Base-by-base conservation (phyloP, 2,888 invertebrate species). In the Melanotus villosus region DNA sequence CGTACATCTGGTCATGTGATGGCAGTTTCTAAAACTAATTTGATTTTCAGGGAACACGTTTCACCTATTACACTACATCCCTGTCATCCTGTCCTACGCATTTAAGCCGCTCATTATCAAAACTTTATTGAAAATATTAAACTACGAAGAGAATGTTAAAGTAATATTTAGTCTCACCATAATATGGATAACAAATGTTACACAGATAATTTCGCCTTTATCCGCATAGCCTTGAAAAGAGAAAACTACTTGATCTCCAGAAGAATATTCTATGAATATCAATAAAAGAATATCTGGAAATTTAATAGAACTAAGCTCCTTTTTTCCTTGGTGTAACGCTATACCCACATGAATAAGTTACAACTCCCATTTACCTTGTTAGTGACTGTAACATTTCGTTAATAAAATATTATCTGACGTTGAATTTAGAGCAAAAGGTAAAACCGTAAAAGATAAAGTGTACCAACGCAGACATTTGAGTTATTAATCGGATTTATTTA, bases 11-110 rank as follows among this genome's bases (percentile, higher is more conserved):
- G 52, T 26, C 52, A 52, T 52, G 32, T 52, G 52, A 12, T 18
- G 52, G 52, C 52, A 52, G 52, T 52, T 52, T 52, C 52, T 52
- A 52, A 30, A 52, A 52, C 52, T 52, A 32, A 52, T 52, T 52
- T 52, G 52, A 32, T 52, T 52, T 52, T 32, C 52, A 47, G 16
- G 14, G 32, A 52, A 52, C 52, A 32, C 52, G 52, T 52, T 52
- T 32, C 12, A 16, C 18, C 52, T 32, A 52, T 52, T 32, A 47
- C 10, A 32, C 52, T 32, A 32, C n/a, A 18, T 32, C 52, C 14
- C 32, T 18, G 19, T 18, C 52, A 52, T n/a, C 6, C 16, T 41
- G 41, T 41, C 41, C 41, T 9, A 41, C 41, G 7, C 41, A 41
- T 12, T 41, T 41, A 16, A 12, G 41, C 18, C 14, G 14, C 41